Percentiles rank a stretch among this genome's conserved stretches.
These are phyloP conservation scores for Polypedilum pembai DNA, from an alignment of 1,140 invertebrate species.

Conservation along the genomic window DNA sequence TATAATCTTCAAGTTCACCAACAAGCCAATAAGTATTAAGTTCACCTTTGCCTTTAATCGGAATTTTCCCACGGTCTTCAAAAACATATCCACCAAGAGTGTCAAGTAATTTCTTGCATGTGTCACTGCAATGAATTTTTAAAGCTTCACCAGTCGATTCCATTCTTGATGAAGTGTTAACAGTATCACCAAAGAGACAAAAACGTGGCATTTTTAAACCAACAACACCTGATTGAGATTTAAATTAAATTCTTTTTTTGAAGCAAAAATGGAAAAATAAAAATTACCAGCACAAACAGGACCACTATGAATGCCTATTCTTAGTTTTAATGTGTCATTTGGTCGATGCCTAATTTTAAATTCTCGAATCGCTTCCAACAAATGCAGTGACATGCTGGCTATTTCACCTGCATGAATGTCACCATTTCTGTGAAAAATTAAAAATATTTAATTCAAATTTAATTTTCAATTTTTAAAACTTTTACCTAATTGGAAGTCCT, in stretches of 20 bases:
- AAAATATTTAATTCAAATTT: neutral
- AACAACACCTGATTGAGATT: slow-evolving; percentile 58
- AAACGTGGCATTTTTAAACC: slow-evolving; percentile 94
- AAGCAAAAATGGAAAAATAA: slow-evolving; percentile 56
- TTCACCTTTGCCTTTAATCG: slow-evolving; percentile 78
- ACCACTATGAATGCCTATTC: slow-evolving; percentile 91
- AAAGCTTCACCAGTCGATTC: slow-evolving; percentile 83
- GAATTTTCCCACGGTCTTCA: slow-evolving; percentile 67
- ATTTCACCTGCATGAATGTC: slow-evolving; percentile 83
- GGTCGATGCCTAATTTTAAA: slow-evolving; percentile 85
- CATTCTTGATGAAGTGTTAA: slow-evolving; percentile 90
- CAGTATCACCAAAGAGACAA: slow-evolving; percentile 88
- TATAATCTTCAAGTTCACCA: slow-evolving; percentile 59
- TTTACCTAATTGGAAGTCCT: neutral
- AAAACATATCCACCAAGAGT: slow-evolving; percentile 68
- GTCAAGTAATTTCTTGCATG: slow-evolving; percentile 64
- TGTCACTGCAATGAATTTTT: slow-evolving; percentile 75
- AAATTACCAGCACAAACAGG: slow-evolving; percentile 39
- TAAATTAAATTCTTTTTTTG: neutral
- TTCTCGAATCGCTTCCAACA: slow-evolving; percentile 71
- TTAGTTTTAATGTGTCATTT: slow-evolving; percentile 70
- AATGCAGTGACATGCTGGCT: slow-evolving; percentile 82
- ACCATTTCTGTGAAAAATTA: slow-evolving; percentile 35
- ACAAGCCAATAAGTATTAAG: slow-evolving; percentile 80
- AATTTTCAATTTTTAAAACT: too few species aligned